phyloP scores from a whole-genome alignment of 92 coral and sea anemone species.

The Heteractis magnifica region DNA sequence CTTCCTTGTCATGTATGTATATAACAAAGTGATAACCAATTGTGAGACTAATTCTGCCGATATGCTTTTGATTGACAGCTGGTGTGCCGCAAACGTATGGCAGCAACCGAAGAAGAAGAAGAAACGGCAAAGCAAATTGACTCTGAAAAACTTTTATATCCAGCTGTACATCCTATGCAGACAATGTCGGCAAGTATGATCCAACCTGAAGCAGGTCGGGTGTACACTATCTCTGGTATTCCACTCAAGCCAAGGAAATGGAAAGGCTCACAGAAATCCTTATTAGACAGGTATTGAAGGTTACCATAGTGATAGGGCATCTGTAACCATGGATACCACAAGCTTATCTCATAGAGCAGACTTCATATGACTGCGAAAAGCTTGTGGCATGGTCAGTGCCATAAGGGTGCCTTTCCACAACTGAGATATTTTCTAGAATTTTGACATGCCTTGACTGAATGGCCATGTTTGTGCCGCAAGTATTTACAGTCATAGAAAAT shows the following conservation, averaged over 20 bases:
- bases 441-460: too few species aligned
- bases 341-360: too few species aligned
- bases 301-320: not conserved
- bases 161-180: slow-evolving; percentile 66
- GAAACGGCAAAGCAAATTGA: slow-evolving; percentile 57
- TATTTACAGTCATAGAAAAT: too few species aligned
- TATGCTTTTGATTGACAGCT: slow-evolving; percentile 44
- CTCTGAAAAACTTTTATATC: slow-evolving; percentile 61
- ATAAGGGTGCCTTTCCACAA: too few species aligned
- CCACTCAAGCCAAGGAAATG: slow-evolving; percentile 75
- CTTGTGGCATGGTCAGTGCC: too few species aligned
- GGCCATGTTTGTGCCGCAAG: too few species aligned
- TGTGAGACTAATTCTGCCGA: not conserved
- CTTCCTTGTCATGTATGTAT: too few species aligned
- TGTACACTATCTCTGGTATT: slow-evolving; percentile 62
- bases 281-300: slow-evolving; percentile 66
- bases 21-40: not conserved
- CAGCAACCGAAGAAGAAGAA: slow-evolving; percentile 60
- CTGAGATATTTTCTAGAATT: too few species aligned
- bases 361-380: too few species aligned
- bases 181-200: slow-evolving; percentile 87
- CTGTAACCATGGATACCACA: too few species aligned
- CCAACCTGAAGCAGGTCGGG: slow-evolving; percentile 74
- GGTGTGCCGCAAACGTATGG: slow-evolving; percentile 63
- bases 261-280: slow-evolving; percentile 80